phyloP scores from a whole-genome alignment of 1,140 invertebrate genomes.

The silkworm (Bombyx mori) region DNA sequence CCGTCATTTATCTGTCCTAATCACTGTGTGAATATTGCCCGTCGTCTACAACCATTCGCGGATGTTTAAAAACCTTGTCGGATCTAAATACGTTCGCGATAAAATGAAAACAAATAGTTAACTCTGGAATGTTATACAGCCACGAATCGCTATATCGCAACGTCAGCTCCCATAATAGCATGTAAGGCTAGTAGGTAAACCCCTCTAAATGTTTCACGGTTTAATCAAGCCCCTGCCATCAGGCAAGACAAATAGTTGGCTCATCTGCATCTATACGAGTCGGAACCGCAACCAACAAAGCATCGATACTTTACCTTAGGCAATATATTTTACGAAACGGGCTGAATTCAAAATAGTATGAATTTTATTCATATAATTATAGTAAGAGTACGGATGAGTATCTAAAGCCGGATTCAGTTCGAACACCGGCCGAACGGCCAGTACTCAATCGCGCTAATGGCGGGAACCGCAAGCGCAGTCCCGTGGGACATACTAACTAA shows the following conservation, averaged over 20 bases:
- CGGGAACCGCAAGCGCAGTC: constrained; percentile 54
- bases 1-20: constrained; percentile 66
- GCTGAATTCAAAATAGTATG: constrained; percentile 5
- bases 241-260: constrained; percentile 65
- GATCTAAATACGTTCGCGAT: no score
- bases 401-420: not conserved
- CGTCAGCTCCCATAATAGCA: not conserved
- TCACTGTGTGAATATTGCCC: constrained; percentile 43
- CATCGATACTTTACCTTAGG: constrained; percentile 27
- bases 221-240: constrained; percentile 66
- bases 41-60: no score
- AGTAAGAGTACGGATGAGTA: constrained; percentile 1
- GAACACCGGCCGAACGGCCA: constrained; percentile 20
- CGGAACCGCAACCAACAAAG: constrained; percentile 33
- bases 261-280: constrained; percentile 69
- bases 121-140: no score
- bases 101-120: no score
- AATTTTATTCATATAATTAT: constrained; percentile 6
- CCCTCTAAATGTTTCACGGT: constrained; percentile 62
- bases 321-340: constrained; percentile 8
- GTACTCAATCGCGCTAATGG: constrained; percentile 60
- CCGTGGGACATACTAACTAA: constrained; percentile 47
- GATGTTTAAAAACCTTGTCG: constrained; percentile 6
- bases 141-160: not conserved
- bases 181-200: constrained; percentile 22